These are phyloP conservation scores for Vollenhovia emeryi DNA, from an alignment of 1,140 invertebrate genomes.

Conservation along the genomic window DNA sequence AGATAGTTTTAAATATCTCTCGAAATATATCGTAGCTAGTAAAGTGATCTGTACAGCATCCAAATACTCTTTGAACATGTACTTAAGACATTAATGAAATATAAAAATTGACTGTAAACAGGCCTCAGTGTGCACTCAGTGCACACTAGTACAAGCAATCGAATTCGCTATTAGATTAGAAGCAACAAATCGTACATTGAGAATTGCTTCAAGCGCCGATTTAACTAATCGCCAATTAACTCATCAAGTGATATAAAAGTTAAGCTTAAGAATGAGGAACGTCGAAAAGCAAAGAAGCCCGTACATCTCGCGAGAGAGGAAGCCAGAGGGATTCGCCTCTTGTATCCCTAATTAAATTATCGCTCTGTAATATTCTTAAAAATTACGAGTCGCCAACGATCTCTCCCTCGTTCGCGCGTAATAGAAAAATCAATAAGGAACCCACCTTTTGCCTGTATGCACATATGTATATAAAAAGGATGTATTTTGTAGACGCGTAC, in stretches of 20 bases:
- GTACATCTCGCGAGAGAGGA: neutral
- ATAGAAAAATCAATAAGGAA: neutral
- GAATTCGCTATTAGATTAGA: no score
- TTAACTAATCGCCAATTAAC: no score
- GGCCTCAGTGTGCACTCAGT: no score
- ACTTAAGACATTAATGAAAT: no score
- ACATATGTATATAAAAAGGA: slow-evolving; percentile 17
- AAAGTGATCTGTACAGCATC: no score
- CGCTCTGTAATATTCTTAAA: neutral
- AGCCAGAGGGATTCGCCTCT: neutral
- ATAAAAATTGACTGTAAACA: no score
- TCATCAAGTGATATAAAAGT: neutral
- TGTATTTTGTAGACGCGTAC: neutral
- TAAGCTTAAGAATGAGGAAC: neutral
- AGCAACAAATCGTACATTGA: neutral
- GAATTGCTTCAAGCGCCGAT: neutral
- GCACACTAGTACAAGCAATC: no score
- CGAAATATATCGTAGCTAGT: no score
- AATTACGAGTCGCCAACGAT: neutral
- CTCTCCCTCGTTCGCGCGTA: neutral
- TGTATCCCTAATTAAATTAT: slow-evolving; percentile 3
- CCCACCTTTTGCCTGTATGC: neutral
- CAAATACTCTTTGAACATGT: no score
- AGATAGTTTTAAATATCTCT: no score
- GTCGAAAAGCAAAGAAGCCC: neutral